These are phyloP conservation scores for Dicentrarchus labrax DNA, from an alignment of 2,113 vertebrate species.

Conservation along the genomic window DNA sequence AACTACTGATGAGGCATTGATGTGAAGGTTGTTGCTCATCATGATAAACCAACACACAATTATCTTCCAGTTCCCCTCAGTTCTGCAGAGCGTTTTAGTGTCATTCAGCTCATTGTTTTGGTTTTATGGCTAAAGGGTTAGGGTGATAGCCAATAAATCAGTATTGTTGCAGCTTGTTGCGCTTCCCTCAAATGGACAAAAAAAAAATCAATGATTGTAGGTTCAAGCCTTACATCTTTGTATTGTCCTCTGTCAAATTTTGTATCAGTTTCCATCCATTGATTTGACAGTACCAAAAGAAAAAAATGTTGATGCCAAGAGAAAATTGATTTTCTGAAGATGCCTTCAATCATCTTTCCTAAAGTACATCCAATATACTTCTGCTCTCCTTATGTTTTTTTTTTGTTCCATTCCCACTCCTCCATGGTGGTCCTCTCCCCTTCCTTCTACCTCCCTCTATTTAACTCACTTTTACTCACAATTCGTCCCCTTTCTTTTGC, in stretches of 20 bases:
- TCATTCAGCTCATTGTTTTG: background rate
- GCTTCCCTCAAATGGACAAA: background rate
- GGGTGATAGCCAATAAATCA: background rate
- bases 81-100: background rate
- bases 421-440: background rate
- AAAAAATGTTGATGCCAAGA: background rate
- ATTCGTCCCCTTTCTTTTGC: background rate
- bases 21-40: background rate
- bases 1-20: background rate
- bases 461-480: background rate
- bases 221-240: slow-evolving; percentile 1
- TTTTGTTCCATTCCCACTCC: background rate
- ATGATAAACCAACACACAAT: background rate
- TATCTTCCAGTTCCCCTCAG: background rate
- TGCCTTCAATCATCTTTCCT: background rate
- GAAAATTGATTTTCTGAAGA: slow-evolving; percentile 9
- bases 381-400: background rate
- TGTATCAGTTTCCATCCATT: background rate
- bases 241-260: background rate
- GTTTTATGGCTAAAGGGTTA: too few relatives aligned
- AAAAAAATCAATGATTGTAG: background rate
- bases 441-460: background rate
- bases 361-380: background rate
- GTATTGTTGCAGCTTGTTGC: background rate
- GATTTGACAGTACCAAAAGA: background rate